phyloP scores from a whole-genome alignment of 2,888 invertebrate species.

The Spilarctia lutea region DNA sequence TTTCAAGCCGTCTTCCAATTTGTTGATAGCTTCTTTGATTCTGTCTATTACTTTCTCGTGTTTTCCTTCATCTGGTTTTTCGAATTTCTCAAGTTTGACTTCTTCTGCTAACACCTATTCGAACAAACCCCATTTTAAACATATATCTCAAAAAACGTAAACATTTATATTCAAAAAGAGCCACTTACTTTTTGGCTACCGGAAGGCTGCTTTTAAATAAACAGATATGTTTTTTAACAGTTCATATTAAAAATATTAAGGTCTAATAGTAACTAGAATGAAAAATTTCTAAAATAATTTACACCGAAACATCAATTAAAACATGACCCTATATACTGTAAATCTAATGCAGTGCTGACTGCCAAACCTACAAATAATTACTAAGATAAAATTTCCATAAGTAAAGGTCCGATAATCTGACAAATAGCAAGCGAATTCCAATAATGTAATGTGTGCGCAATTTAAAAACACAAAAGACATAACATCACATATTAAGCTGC shows the following conservation, averaged over 20 bases:
- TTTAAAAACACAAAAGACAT: no score
- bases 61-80: conserved; percentile 66
- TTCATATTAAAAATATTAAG: not conserved
- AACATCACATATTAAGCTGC: not conserved
- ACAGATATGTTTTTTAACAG: not conserved
- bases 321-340: no score
- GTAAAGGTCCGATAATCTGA: not conserved
- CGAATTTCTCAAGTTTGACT: conserved; percentile 72
- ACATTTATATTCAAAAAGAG: not conserved
- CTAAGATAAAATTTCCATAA: not conserved
- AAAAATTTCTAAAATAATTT: not conserved
- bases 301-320: not conserved
- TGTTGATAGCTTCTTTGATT: conserved; percentile 78
- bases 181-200: conserved; percentile 29
- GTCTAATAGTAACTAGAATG: not conserved
- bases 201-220: conserved; percentile 34
- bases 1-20: conserved; percentile 73
- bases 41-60: conserved; percentile 75
- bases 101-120: conserved; percentile 72
- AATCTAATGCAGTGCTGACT: not conserved
- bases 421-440: no score
- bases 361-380: not conserved
- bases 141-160: not conserved
- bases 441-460: no score
- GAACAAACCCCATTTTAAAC: no score